Conservation (phyloP, 2,113 vertebrate species). For the Vidua chalybeata region DNA sequence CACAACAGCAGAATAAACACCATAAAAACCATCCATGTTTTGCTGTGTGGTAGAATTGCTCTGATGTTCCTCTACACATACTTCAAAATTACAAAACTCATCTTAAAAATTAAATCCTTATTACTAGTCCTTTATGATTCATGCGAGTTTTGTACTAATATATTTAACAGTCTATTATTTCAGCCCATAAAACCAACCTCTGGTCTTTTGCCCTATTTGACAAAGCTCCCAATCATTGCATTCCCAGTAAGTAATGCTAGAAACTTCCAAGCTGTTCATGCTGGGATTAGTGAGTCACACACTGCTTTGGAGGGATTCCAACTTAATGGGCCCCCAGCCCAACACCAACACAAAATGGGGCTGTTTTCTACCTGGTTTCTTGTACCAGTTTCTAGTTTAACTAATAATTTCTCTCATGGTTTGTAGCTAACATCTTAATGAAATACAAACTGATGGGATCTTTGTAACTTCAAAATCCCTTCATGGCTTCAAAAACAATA, state of each 20-base stretch:
- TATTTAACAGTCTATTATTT: neutral
- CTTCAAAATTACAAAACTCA: neutral
- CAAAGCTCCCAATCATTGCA: neutral
- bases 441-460: conserved; percentile 1
- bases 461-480: neutral
- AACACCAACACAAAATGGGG: neutral
- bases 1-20: neutral
- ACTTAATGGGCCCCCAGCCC: neutral
- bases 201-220: neutral
- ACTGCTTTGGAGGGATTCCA: neutral
- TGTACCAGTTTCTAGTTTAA: neutral
- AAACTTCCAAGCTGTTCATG: neutral
- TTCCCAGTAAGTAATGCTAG: neutral
- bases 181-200: neutral
- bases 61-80: neutral
- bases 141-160: neutral
- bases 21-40: accelerated
- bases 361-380: neutral
- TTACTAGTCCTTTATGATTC: neutral
- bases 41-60: neutral
- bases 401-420: neutral
- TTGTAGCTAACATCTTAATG: neutral
- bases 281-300: neutral
- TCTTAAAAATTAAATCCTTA: neutral
- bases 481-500: neutral